Percentiles rank a stretch among this genome's conserved stretches.
These are phyloP conservation scores for Vanacampus margaritifer DNA, from an alignment of 2,113 vertebrate genomes.

Conservation along the genomic window DNA sequence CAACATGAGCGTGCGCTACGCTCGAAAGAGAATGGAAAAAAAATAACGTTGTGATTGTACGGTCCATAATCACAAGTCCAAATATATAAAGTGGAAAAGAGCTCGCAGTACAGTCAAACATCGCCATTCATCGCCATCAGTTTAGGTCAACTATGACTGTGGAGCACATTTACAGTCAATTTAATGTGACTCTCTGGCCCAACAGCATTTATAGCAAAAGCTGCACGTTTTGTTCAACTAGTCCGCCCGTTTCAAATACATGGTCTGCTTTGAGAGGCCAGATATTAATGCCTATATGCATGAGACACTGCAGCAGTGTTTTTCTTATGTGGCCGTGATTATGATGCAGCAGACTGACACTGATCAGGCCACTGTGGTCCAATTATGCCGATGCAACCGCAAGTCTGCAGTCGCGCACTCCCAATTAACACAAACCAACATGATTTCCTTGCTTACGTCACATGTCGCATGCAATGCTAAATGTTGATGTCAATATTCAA, in stretches of 20 bases:
- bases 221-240: neutral
- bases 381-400: conserved; percentile 25
- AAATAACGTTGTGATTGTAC: conserved; percentile 84
- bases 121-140: conserved; percentile 67
- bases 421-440: conserved; percentile 30
- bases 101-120: conserved; percentile 72
- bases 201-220: neutral
- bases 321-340: conserved; percentile 33
- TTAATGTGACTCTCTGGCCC: conserved; percentile 35
- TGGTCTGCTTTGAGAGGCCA: neutral
- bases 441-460: conserved; percentile 38
- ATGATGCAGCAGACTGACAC: conserved; percentile 19
- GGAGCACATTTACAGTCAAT: conserved; percentile 58
- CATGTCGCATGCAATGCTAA: conserved; percentile 26
- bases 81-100: conserved; percentile 80
- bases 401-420: conserved; percentile 38
- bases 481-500: conserved; percentile 28
- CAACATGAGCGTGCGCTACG: conserved; percentile 88
- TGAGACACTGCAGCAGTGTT: conserved; percentile 18
- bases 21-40: conserved; percentile 68
- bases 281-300: neutral
- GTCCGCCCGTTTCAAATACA: neutral
- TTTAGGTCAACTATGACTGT: conserved; percentile 56
- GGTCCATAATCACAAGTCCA: conserved; percentile 79
- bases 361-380: conserved; percentile 32